Evolutionary conservation across 2,113 vertebrate species (phyloP), one percentile per base, ranked within the genome.

Genomic region (Eclectus roratus): DNA sequence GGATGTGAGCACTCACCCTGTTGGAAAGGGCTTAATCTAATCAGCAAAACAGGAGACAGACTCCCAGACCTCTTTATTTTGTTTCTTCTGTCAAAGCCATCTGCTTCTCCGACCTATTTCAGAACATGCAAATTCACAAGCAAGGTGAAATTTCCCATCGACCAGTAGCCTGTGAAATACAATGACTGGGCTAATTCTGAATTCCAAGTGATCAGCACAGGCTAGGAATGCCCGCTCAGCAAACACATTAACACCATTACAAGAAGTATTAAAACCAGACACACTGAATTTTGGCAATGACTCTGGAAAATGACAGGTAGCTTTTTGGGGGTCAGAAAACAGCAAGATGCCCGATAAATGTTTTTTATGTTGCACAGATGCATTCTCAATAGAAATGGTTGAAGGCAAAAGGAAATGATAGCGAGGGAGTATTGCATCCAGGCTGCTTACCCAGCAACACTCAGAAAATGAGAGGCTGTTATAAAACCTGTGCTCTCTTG

Each of bases 181-280:
- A 98, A 97, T 97, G 97, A 94, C 89, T 60, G 91, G 91, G 96
- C 95, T 98, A 97, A 97, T 98, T 97, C 96, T 95, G 95, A 89
- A 97, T 98, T 97, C 88, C 85, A 77, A 95, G 91, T 12, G 95
- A 92, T 97, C 97, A 94, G 85, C 92, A 72, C 53, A 14, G 94
- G 90, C 97, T 91, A 91, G 90, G 92, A 96, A 85, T 61, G 76
- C 74, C 91, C 37, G 1, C 78, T 97, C 91, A 81, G 85, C 93
- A 95, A 91, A 91, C 85, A 33, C 23, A 12, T 49, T 92, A 93
- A 50, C 76, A 70, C 77, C 86, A 49, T 92, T 92, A 90, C 79
- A 73, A 52, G 11, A 1, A 89, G 89, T 89, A 89, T 65, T 80
- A 70, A 81, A 96, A 74, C 24, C 46, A 73, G 52, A 50, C 56